Evolutionary conservation across 2,888 invertebrate species (phyloP).

Genomic region (Stegophylla sp.): DNA sequence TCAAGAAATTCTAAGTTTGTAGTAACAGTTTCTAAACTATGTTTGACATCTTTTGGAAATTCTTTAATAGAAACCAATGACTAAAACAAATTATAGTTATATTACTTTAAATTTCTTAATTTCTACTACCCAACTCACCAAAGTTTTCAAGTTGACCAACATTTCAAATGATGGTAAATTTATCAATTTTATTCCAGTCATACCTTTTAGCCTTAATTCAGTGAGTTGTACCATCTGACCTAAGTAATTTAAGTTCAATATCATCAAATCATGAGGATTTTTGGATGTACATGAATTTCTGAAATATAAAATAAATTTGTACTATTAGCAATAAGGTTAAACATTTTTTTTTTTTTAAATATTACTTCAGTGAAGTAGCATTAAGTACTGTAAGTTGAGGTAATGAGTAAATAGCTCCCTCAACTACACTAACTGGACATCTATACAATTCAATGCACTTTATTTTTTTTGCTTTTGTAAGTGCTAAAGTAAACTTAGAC

Average conservation of each 20-base stretch:
- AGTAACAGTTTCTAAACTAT: slow-evolving; percentile 69
- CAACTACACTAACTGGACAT: slow-evolving; percentile 76
- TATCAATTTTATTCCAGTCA: slow-evolving; percentile 71
- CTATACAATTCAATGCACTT: slow-evolving; percentile 74
- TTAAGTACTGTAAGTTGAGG: slow-evolving; percentile 74
- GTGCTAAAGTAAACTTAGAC: slow-evolving; percentile 74
- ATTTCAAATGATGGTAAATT: slow-evolving; percentile 72
- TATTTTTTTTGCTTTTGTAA: slow-evolving; percentile 69
- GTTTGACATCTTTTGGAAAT: slow-evolving; percentile 61
- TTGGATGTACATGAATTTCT: background rate
- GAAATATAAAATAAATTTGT: background rate
- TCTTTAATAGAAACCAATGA: slow-evolving; percentile 68
- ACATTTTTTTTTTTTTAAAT: slow-evolving; percentile 1
- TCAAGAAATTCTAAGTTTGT: slow-evolving; percentile 77
- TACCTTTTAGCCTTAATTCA: slow-evolving; percentile 79
- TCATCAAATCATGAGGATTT: slow-evolving; percentile 67
- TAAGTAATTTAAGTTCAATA: slow-evolving; percentile 72
- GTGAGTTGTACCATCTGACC: slow-evolving; percentile 71
- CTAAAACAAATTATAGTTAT: slow-evolving; percentile 62
- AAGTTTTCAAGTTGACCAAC: slow-evolving; percentile 72
- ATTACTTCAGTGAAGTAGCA: slow-evolving; percentile 73
- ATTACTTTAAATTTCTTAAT: background rate
- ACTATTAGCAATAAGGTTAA: background rate
- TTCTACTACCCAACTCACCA: slow-evolving; percentile 69
- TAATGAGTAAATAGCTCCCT: slow-evolving; percentile 72